Evolutionary conservation across 2,113 vertebrate species (phyloP), one percentile per base, ranked within the genome.

Genomic region (Triplophysa tibetana): DNA sequence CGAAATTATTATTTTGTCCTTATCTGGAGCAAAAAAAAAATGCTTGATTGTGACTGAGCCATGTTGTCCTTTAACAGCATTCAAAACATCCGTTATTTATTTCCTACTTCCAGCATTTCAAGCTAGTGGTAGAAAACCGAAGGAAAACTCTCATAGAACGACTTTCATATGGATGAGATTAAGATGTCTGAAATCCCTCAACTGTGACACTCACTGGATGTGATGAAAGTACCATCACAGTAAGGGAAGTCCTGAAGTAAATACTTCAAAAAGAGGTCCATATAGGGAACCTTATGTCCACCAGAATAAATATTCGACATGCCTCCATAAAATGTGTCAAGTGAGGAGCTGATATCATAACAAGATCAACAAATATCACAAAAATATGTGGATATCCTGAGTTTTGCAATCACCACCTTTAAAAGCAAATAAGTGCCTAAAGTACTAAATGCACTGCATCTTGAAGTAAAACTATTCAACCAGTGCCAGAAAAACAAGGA

Each of bases 51-150:
- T 45, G 1, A 41, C 41, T 33, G 10, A 21, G 11, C 17, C 11
- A 24, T 10, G 45, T 45, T 17, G 45, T 38, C 24, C 33, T 65
- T 33, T 19, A 77, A 23, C 61, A 65, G 19, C 75, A 64, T 33
- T 65, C 52, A 26, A 50, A 77, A 52, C 11, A 77, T 26, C 19
- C 19, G 33, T 7, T 38, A 7, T 64, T 29, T 65, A 13, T 65
- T 38, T 50, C 33, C 33, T 38, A 7, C 6, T 38, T n/a, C 14
- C 21, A 45, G 16, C 3, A 26, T 75, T 24, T 63, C 38, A 75
- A 74, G 48, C 72, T 8, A 48, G n/a, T 56, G 77, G 19, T 81
- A 52, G 82, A 86, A 69, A 82, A 60, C 33, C 56, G 60, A 52
- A 56, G 82, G 86, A 68, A 82, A 61, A 21, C 58, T 75, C 41